Conservation (phyloP, 2,797 vertebrate species). For the Eulemur mongoz region DNA sequence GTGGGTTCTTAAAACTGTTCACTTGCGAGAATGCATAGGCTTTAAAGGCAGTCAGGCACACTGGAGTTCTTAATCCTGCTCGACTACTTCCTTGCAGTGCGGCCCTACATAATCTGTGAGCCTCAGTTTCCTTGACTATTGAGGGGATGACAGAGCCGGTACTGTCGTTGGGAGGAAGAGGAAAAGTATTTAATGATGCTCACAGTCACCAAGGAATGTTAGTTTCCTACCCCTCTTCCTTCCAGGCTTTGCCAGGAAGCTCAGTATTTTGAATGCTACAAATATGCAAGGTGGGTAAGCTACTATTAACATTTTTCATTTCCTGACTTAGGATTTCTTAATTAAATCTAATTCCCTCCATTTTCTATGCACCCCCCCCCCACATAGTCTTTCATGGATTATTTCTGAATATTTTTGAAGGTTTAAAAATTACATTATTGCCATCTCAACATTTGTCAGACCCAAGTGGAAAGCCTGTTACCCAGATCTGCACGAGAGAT, state of each 20-base stretch:
- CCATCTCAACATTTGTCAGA: constrained; percentile 1
- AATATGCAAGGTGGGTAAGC: background rate
- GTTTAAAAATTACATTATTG: background rate
- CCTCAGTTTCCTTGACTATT: background rate
- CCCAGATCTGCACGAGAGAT: background rate
- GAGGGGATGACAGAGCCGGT: background rate
- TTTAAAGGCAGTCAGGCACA: background rate
- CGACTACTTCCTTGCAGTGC: background rate
- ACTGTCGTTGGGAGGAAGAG: background rate
- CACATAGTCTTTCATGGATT: background rate
- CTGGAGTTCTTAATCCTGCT: background rate
- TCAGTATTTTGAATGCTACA: background rate
- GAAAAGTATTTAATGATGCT: background rate
- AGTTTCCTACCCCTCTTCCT: background rate
- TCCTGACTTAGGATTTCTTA: constrained; percentile 19
- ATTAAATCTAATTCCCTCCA: background rate
- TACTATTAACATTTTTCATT: background rate
- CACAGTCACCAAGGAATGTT: background rate
- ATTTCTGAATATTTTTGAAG: constrained; percentile 40
- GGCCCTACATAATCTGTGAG: background rate
- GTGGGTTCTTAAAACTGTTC: background rate
- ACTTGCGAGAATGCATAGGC: background rate
- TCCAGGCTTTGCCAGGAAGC: background rate
- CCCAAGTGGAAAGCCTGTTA: background rate
- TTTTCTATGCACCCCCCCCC: background rate